Base-by-base conservation (phyloP, 2,888 invertebrate genomes). In the Calliphora vomitoria region DNA sequence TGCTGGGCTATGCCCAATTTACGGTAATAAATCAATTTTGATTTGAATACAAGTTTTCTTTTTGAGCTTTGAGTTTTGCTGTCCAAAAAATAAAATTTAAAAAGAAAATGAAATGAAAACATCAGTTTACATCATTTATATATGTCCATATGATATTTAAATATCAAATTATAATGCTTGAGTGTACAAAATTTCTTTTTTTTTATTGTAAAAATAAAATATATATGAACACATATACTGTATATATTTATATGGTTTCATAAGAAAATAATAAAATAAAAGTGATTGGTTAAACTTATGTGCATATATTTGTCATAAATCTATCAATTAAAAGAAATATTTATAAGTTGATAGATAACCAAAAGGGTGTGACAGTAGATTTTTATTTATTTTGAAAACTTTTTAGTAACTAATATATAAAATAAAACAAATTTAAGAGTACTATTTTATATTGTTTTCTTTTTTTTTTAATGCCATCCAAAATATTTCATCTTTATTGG, bases 11-110 rank as follows among this genome's bases (percentile, higher is more conserved):
- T 20, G 2, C 8, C 0, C 11, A 8, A 1, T 55, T 55, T n/a
- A 20, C 10, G 8, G 62, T 64, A 64, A 64, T 76, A 76, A 76
- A 76, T 76, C 75, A 76, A 50, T 50, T 76, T 76, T 64, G 74
- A 74, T 71, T 71, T 74, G 60, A 44, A 62, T 62, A 60, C 47
- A 44, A 47, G 47, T 74, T 74, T 60, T 74, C 25, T 18, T 44
- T 47, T 62, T 60, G 13, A n/a, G 18, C 5, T 53, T 50, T 50
- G 25, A 41, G 18, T 55, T 13, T 35, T 74, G 58, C 44, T 74
- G 74, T 74, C 58, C 25, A 58, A 58, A 35, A 47, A 25, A 10
- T n/a, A 74, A 74, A 53, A 69, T 25, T 13, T 4, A 44, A 68
- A 25, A 47, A 47, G 47, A 10, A 25, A 69, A 50, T 69, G n/a